Base-by-base conservation (phyloP, 37 sponge, comb jelly and placozoan genomes). In the Bolinopsis microptera region DNA sequence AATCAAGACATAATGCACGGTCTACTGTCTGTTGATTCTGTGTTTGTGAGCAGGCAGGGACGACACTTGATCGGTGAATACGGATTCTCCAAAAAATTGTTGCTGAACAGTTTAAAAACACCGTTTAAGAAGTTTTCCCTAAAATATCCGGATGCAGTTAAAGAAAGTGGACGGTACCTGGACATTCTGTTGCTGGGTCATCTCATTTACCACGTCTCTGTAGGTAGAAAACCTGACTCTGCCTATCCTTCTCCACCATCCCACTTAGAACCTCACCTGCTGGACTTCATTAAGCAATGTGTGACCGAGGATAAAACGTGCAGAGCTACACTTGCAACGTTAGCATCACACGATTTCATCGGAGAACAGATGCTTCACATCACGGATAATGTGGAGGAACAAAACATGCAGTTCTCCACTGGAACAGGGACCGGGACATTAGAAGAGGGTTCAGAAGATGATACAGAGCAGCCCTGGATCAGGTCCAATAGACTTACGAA, bases 401-500 rank as follows among this genome's bases (percentile, higher is more conserved):
- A 0, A 32, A 34, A 0, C 1, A 32, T 33, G 0, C 27, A 9
- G 21, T 77, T 77, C 37, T 77, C 80, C 3, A 77, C 80, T 77
- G 80, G 32, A 35, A 32, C 21, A 13, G 37, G 37, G 1, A 77
- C 37, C 18, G 37, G 80, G 1, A 35, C 80, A 1, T 32, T 86
- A 38, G 90, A 27, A 39, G 41, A 86, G 22, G 28, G 0, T 39
- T 9, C 22, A 0, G 90, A 86, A 48, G 61, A 86, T 41, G 90
- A 38, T 3, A 1, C n/a, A 39, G 61, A 86, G 5, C 75, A 30
- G 18, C 38, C 61, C 16, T 86, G 90, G 90, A 18, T 25, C n/a
- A 21, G 25, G 0, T 41, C 61, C 0, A 41, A 38, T 1, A 38
- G 97, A 21, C 93, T 98, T 41, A 94, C 93, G 48, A 83, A 96